Evolutionary conservation across 2,797 vertebrate species (phyloP).

Genomic region (Cyclopterus lumpus): DNA sequence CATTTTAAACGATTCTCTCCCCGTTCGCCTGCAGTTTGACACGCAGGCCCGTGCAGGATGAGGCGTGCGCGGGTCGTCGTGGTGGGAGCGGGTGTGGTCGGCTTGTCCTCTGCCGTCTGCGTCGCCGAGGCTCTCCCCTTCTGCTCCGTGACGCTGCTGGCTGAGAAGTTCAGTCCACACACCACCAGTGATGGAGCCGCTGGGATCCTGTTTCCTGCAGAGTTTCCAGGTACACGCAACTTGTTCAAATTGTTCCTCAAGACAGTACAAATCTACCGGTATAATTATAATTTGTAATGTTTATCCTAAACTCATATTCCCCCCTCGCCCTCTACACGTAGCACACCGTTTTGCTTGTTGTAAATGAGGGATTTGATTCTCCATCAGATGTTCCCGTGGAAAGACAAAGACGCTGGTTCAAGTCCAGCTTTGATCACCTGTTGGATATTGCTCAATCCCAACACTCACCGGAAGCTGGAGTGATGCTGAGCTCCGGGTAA

Average conservation of each 20-base stretch:
- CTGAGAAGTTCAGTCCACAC: constrained; percentile 89
- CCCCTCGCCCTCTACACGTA: not conserved
- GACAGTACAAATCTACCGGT: not conserved
- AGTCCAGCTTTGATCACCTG: constrained; percentile 89
- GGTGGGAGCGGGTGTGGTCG: constrained; percentile 91
- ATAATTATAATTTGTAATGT: not conserved
- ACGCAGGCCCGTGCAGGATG: constrained; percentile 66
- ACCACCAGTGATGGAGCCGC: constrained; percentile 93
- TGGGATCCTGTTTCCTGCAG: constrained; percentile 85
- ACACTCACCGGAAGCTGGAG: constrained; percentile 86
- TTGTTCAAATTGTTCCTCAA: too few relatives aligned
- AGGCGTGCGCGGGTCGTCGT: constrained; percentile 80
- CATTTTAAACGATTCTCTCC: not conserved
- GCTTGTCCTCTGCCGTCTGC: constrained; percentile 90
- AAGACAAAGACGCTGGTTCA: constrained; percentile 89
- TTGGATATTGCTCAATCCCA: constrained; percentile 83
- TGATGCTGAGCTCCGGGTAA: constrained; percentile 92
- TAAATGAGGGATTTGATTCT: not conserved
- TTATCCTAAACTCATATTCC: not conserved
- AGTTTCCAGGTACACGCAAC: constrained; percentile 75
- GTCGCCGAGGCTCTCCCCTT: constrained; percentile 80
- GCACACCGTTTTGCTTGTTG: not conserved
- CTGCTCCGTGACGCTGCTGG: constrained; percentile 85
- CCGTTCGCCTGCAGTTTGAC: not conserved
- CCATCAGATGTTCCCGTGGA: constrained; percentile 83